Conservation (phyloP, 1,140 invertebrate species). For the Papilio helenus region DNA sequence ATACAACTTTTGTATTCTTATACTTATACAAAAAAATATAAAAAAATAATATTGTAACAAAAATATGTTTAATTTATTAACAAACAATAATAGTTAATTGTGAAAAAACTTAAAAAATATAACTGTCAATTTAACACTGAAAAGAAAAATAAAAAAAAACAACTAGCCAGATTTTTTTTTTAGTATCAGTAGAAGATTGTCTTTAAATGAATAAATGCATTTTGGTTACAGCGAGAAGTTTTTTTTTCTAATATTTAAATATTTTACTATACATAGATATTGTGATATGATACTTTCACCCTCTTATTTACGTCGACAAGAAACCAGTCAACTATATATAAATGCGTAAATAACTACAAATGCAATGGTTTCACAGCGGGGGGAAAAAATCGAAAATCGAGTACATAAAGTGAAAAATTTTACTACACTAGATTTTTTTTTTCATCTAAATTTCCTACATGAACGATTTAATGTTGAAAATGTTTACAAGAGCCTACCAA, state of each 20-base stretch:
- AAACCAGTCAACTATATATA: constrained; percentile 11
- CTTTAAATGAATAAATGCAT: constrained; percentile 50
- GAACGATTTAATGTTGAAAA: constrained; percentile 77
- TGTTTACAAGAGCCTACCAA: constrained; percentile 68
- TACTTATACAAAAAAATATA: neutral
- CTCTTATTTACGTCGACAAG: constrained; percentile 42
- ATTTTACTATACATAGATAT: constrained; percentile 67
- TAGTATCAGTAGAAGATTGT: constrained; percentile 5
- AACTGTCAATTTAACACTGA: constrained; percentile 8
- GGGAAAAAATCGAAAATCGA: constrained; percentile 49
- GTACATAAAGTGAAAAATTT: constrained; percentile 66
- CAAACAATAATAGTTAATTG: neutral
- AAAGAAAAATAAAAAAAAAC: constrained; percentile 10
- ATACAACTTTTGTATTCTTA: neutral
- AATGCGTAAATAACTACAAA: constrained; percentile 46
- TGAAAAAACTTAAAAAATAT: constrained; percentile 6
- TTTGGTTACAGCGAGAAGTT: constrained; percentile 47
- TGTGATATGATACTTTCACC: constrained; percentile 77
- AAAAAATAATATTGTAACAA: neutral
- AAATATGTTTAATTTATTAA: constrained; percentile 8
- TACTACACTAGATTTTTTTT: constrained; percentile 68
- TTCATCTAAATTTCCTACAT: constrained; percentile 75
- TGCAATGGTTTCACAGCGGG: constrained; percentile 52
- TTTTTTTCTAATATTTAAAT: constrained; percentile 50
- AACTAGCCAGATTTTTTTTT: neutral